Conservation (phyloP, 1,140 invertebrate genomes). For the Ruditapes philippinarum region DNA sequence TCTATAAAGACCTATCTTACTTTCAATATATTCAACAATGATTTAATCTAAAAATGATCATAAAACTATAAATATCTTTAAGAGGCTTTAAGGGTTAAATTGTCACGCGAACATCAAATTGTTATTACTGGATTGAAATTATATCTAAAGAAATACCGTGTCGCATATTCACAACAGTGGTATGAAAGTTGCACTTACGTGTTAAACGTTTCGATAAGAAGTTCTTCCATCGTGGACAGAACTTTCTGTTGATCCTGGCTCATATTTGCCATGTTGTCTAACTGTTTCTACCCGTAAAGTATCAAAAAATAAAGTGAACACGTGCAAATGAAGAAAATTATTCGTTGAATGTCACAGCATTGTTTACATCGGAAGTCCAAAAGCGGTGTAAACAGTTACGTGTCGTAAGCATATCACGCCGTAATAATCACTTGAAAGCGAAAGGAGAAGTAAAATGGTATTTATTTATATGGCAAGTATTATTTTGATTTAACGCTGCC, state of each 20-base stretch:
- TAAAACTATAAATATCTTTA: too few species aligned
- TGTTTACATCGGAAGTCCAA: constrained; percentile 35
- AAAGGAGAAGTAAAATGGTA: too few species aligned
- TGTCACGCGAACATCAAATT: too few species aligned
- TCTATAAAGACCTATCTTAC: too few species aligned
- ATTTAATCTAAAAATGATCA: too few species aligned
- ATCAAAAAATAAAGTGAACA: neutral
- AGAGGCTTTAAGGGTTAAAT: too few species aligned
- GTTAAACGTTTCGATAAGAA: constrained; percentile 25
- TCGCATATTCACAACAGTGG: neutral
- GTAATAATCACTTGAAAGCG: neutral
- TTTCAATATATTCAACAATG: too few species aligned
- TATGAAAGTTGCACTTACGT: neutral
- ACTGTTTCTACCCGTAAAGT: neutral
- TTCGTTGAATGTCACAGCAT: neutral
- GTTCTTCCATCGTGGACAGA: neutral
- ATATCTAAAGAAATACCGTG: too few species aligned
- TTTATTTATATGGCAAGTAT: too few species aligned
- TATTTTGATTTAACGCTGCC: too few species aligned
- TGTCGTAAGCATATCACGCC: neutral
- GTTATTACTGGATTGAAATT: too few species aligned
- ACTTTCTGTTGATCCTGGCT: neutral
- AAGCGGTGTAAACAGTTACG: neutral
- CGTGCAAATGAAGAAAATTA: neutral
- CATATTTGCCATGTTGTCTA: neutral